These are phyloP conservation scores for Daktulosphaira vitifoliae DNA, from an alignment of 1,140 invertebrate species.

Conservation along the genomic window DNA sequence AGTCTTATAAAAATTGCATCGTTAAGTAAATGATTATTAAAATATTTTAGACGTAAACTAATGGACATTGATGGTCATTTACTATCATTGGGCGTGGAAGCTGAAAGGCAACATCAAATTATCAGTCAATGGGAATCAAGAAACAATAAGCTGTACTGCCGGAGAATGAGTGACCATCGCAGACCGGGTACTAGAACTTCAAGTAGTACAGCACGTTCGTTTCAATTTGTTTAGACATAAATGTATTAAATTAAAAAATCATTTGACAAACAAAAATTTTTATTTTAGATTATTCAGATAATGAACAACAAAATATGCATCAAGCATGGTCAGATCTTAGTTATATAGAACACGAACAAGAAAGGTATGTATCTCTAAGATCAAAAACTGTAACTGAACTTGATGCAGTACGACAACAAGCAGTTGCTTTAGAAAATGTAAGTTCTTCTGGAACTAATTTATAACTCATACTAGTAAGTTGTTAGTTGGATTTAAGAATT, in stretches of 20 bases:
- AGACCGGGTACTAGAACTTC: constrained; percentile 33
- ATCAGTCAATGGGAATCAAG: constrained; percentile 79
- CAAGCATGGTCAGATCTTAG: constrained; percentile 58
- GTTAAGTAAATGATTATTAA: constrained; percentile 23
- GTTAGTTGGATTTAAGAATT: no score
- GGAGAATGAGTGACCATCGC: constrained; percentile 20
- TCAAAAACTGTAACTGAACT: constrained; percentile 68
- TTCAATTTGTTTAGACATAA: no score
- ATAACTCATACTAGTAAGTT: no score
- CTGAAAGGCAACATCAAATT: constrained; percentile 72
- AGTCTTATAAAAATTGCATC: constrained; percentile 35
- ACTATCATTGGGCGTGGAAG: constrained; percentile 70
- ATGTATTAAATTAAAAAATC: no score
- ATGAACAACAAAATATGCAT: constrained; percentile 47
- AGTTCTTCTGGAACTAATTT: no score
- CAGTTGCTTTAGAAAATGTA: constrained; percentile 72
- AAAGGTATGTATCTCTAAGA: constrained; percentile 64
- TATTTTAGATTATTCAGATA: constrained; percentile 25
- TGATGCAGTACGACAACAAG: constrained; percentile 61
- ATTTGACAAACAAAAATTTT: no score
- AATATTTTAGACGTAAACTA: constrained; percentile 52
- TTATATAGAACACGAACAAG: constrained; percentile 74
- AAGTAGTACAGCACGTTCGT: neutral
- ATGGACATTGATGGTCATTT: constrained; percentile 81
- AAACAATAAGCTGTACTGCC: constrained; percentile 59